Base-by-base conservation (phyloP, 92 coral and sea anemone species). In the Palythoa caribaeorum region DNA sequence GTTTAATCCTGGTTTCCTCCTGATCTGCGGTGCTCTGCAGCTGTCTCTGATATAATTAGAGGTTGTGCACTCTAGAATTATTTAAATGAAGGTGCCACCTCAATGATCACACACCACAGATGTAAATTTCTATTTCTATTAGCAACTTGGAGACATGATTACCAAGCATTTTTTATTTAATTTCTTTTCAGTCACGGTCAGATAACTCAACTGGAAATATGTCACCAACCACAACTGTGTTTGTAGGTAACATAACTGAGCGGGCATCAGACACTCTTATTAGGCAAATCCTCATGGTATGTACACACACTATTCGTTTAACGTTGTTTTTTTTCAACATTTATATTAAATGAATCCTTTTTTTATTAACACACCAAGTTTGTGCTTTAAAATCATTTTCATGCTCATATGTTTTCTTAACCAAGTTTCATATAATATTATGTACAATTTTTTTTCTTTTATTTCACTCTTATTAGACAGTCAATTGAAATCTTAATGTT, bases 191-290 rank as follows among this genome's bases (percentile, higher is more conserved):
- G 63, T 71, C 65, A 16, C 73, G 40, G n/a, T 13, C 83, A 51
- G 88, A 91, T 76, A 84, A 78, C 80, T 72, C 83, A 28, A 15
- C 84, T 16, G 83, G 83, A 73, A 76, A 81, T 73, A 90, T 92
- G 86, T 92, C 96, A 68, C 90, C 96, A 78, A 92, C 97, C 63
- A 96, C 95, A 2, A 97, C 99, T 78, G 99, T 97, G 91, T 97
- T 97, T 94, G 99, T 97, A 92, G 99, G 99, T 90, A 97, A 97
- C 91, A 97, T 97, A 77, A 95, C 99, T 92, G 99, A 97, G 76
- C 90, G 95, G 78, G 99, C 99, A 55, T 94, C 97, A 66, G 99
- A 97, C 91, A 95, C 99, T 76, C 96, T 97, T 92, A 89, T 97
- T 83, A 97, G 99, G 84, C 99, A 97, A 86, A 93, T 97, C 17